Evolutionary conservation across 2,888 invertebrate species (phyloP).

Genomic region (Pelosia muscerda): DNA sequence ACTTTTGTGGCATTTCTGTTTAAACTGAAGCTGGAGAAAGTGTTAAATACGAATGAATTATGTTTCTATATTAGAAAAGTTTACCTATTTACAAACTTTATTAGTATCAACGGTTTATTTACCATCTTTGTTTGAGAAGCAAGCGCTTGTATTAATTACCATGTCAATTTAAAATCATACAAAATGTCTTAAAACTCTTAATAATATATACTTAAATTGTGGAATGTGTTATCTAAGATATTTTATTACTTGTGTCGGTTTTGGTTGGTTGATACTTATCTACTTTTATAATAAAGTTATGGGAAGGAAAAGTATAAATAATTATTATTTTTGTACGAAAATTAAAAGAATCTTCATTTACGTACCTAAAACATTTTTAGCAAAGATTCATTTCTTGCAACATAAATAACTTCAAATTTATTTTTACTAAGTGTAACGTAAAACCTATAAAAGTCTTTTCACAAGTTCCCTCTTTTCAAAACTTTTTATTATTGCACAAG

Average conservation of each 20-base stretch:
- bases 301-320: no score
- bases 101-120: no score
- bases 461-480: not conserved
- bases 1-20: conserved; percentile 23
- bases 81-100: no score
- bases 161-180: no score
- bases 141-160: no score
- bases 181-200: no score
- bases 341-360: not conserved
- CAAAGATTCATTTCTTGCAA: not conserved
- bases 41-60: conserved; percentile 16
- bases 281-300: no score
- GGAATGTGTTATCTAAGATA: no score
- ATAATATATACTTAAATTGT: no score
- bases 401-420: not conserved
- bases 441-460: not conserved
- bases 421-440: not conserved
- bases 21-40: conserved; percentile 11
- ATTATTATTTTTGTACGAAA: not conserved
- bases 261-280: no score
- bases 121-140: no score
- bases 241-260: no score
- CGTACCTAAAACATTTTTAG: not conserved
- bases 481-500: not conserved
- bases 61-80: conserved; percentile 9